phyloP scores from a whole-genome alignment of 37 sponge, comb jelly and placozoan genomes.

The Tethya wilhelma region DNA sequence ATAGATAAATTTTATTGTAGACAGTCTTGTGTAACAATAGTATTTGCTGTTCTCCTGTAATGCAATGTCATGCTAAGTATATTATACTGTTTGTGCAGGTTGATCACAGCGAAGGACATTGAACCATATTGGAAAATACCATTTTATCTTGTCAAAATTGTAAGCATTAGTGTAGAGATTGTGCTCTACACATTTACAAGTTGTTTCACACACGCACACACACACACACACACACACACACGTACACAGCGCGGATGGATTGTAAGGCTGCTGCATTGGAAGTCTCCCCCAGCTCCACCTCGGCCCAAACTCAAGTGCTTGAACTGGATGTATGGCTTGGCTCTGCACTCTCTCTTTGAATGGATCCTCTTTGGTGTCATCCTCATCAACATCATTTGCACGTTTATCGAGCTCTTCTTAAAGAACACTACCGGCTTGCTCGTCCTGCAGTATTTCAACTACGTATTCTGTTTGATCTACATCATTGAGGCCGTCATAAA shows the following conservation, averaged over 20 bases:
- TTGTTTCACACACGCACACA: too few relatives aligned
- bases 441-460: constrained; percentile 57
- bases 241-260: constrained; percentile 32
- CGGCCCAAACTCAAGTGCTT: constrained; percentile 38
- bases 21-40: background rate
- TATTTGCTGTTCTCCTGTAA: background rate
- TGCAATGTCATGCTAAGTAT: too few relatives aligned
- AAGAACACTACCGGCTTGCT: constrained; percentile 1
- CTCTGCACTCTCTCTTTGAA: constrained; percentile 50
- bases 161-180: constrained; percentile 11
- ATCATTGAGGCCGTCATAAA: constrained; percentile 74
- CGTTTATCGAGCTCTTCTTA: constrained; percentile 64
- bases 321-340: constrained; percentile 38
- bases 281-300: constrained; percentile 1
- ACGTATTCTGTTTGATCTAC: constrained; percentile 61
- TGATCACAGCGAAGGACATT: constrained; percentile 81
- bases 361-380: constrained; percentile 68
- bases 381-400: constrained; percentile 54
- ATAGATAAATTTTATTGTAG: background rate
- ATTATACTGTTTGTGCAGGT: constrained; percentile 31
- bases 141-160: constrained; percentile 11
- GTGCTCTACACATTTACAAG: background rate
- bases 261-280: background rate
- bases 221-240: constrained; percentile 17
- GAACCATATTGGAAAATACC: constrained; percentile 78